Evolutionary conservation across 2,113 vertebrate genomes (phyloP).

Genomic region (Zosterops pallidus): DNA sequence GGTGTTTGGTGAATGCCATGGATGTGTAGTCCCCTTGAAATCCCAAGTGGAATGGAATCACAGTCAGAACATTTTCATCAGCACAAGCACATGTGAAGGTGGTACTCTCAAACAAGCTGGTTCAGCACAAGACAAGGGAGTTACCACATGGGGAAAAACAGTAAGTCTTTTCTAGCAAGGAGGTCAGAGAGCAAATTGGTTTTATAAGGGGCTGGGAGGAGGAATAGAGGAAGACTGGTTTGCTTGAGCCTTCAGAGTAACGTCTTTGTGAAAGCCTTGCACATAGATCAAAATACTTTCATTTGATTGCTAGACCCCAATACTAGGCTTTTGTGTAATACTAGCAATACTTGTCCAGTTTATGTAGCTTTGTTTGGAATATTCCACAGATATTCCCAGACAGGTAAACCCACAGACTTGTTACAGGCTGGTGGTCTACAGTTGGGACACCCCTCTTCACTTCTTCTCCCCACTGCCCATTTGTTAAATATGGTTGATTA

Average conservation of each 20-base stretch:
- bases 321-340: not conserved
- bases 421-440: not conserved
- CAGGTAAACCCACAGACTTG: not conserved
- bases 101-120: not conserved
- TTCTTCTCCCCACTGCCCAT: not conserved
- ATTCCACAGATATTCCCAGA: not conserved
- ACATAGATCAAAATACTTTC: not conserved
- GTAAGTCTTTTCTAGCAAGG: not conserved
- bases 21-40: not conserved
- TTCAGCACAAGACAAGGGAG: not conserved
- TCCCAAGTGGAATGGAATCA: not conserved
- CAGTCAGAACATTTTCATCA: not conserved
- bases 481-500: not conserved
- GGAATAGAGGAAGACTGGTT: not conserved
- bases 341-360: not conserved
- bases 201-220: not conserved
- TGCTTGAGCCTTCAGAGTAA: not conserved
- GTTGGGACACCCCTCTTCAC: not conserved
- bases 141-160: not conserved
- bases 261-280: not conserved
- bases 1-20: not conserved
- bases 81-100: not conserved
- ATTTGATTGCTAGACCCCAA: not conserved
- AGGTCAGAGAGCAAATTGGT: not conserved
- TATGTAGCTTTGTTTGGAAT: not conserved